These are phyloP conservation scores for Callopanchax toddi DNA, from an alignment of 2,113 vertebrate genomes.

Conservation along the genomic window DNA sequence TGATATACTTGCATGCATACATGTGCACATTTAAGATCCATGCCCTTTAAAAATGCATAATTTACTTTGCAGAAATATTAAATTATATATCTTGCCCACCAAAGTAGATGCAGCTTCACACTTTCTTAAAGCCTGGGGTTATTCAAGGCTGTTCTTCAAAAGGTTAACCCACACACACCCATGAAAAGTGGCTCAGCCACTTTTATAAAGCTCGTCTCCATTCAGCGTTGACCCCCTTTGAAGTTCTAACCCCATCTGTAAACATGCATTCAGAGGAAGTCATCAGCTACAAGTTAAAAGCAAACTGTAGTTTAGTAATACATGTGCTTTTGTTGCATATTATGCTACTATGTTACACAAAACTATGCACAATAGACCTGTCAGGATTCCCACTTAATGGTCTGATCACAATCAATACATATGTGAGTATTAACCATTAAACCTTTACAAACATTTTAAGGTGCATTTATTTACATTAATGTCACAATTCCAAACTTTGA, in stretches of 20 bases:
- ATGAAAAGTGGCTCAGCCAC: constrained; percentile 57
- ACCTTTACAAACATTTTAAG: neutral
- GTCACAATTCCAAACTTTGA: neutral
- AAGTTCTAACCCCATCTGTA: constrained; percentile 56
- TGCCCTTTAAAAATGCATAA: constrained; percentile 18
- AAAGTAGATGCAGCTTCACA: constrained; percentile 26
- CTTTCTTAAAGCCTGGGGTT: constrained; percentile 46
- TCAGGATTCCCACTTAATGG: too few relatives aligned
- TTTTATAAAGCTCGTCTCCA: constrained; percentile 57
- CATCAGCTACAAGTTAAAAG: constrained; percentile 30
- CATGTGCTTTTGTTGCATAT: too few relatives aligned
- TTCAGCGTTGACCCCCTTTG: constrained; percentile 56
- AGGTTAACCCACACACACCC: constrained; percentile 59
- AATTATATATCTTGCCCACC: neutral
- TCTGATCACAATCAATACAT: too few relatives aligned
- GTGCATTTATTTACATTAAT: neutral
- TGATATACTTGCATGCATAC: neutral
- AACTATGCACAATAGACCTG: too few relatives aligned
- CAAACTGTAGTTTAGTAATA: neutral
- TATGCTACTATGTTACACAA: too few relatives aligned
- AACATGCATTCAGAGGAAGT: constrained; percentile 42
- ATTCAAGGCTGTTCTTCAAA: constrained; percentile 56
- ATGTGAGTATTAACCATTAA: too few relatives aligned
- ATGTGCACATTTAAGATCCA: constrained; percentile 25
- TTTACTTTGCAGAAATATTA: constrained; percentile 37